Evolutionary conservation across 2,888 invertebrate genomes (phyloP).

Genomic region (Hypselothyrea guttata): DNA sequence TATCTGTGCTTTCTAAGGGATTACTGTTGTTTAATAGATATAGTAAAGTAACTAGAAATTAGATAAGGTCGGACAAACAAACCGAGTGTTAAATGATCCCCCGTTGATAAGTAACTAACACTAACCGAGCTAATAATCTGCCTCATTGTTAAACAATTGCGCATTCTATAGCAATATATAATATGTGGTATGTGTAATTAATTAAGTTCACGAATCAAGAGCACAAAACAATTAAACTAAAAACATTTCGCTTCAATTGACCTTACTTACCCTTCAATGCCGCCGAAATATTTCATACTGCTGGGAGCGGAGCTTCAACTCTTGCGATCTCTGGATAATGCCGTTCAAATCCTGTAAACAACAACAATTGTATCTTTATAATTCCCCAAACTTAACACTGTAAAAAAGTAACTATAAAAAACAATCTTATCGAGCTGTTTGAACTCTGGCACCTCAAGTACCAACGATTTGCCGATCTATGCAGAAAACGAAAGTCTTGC

Average conservation of each 20-base stretch:
- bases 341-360: neutral
- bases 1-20: too few species aligned
- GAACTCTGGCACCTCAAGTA: slow-evolving; percentile 2
- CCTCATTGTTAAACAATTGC: slow-evolving; percentile 33
- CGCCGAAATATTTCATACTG: slow-evolving; percentile 78
- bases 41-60: neutral
- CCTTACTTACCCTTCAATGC: slow-evolving; percentile 78
- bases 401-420: too few species aligned
- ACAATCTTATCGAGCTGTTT: slow-evolving; percentile 53
- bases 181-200: slow-evolving; percentile 10
- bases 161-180: slow-evolving; percentile 32
- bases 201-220: slow-evolving; percentile 23
- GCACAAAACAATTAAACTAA: neutral
- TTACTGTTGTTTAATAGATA: too few species aligned
- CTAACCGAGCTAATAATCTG: slow-evolving; percentile 16
- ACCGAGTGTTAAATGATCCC: slow-evolving; percentile 9
- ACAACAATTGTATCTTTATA: neutral
- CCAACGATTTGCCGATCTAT: slow-evolving; percentile 18
- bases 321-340: slow-evolving; percentile 6
- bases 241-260: slow-evolving; percentile 16
- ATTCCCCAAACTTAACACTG: too few species aligned
- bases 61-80: too few species aligned
- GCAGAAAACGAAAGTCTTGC: slow-evolving; percentile 34
- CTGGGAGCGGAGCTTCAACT: neutral
- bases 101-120: slow-evolving; percentile 24